These are phyloP conservation scores for Cyphomyrmex costatus DNA, from an alignment of 1,140 invertebrate species.

Conservation along the genomic window DNA sequence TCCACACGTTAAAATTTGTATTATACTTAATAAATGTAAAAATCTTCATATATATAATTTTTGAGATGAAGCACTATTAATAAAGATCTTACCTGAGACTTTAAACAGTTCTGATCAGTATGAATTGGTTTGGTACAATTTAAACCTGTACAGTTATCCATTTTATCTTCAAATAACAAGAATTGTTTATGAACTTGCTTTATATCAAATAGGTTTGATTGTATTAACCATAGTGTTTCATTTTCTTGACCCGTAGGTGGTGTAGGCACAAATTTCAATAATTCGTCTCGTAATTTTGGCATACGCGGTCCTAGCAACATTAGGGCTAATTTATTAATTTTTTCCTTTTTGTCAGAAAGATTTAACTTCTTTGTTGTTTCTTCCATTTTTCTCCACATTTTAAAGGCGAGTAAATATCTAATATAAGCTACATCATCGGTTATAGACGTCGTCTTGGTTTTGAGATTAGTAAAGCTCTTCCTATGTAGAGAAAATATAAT, in stretches of 20 bases:
- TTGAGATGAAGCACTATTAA: background rate
- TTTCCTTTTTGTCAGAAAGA: slow-evolving; percentile 69
- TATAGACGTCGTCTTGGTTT: slow-evolving; percentile 60
- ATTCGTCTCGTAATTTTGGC: slow-evolving; percentile 75
- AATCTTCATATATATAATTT: background rate
- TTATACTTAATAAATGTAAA: slow-evolving; percentile 13
- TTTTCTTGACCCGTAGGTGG: slow-evolving; percentile 69
- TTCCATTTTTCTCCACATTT: slow-evolving; percentile 79
- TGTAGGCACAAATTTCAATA: slow-evolving; percentile 75
- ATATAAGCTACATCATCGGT: slow-evolving; percentile 77
- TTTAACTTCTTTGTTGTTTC: slow-evolving; percentile 52
- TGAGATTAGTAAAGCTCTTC: slow-evolving; percentile 78
- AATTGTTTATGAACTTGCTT: slow-evolving; percentile 75
- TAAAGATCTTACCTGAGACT: slow-evolving; percentile 51
- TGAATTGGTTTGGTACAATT: slow-evolving; percentile 29
- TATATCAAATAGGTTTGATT: slow-evolving; percentile 76
- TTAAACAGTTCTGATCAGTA: slow-evolving; percentile 13
- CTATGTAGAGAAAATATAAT: slow-evolving; percentile 70
- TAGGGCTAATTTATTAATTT: slow-evolving; percentile 79
- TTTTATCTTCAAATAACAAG: slow-evolving; percentile 75
- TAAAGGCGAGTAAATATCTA: slow-evolving; percentile 82
- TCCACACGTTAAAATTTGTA: background rate
- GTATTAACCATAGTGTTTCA: slow-evolving; percentile 78
- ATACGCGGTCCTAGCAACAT: slow-evolving; percentile 76
- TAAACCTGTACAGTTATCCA: slow-evolving; percentile 24